A percentile compares a stretch with the other conserved stretches of the same genome.
Conservation (phyloP, 1,140 invertebrate genomes). For the Drosophila tropicalis region DNA sequence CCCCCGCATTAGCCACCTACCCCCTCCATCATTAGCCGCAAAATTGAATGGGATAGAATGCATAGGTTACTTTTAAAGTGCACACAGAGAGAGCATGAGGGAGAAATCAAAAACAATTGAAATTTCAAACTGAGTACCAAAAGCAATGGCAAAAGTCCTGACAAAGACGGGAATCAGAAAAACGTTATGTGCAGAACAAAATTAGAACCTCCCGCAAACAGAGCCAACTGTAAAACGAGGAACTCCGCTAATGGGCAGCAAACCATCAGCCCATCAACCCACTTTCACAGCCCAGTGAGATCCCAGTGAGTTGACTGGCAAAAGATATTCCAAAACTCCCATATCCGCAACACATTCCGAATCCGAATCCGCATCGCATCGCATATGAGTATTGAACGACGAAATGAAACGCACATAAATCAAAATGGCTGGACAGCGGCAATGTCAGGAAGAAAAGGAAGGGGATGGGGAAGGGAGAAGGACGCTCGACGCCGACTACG, state of each 20-base stretch:
- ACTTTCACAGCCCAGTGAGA: constrained; percentile 22
- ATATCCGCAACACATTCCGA: constrained; percentile 80
- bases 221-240: constrained; percentile 5
- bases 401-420: constrained; percentile 83
- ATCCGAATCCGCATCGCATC: constrained; percentile 51
- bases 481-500: constrained; percentile 45
- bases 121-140: constrained; percentile 74
- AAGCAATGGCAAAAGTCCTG: constrained; percentile 59
- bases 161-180: constrained; percentile 76
- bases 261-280: constrained; percentile 34
- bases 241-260: constrained; percentile 70
- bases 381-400: constrained; percentile 83
- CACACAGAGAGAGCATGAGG: constrained; percentile 1
- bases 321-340: constrained; percentile 82
- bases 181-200: constrained; percentile 66
- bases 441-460: neutral
- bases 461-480: constrained; percentile 50
- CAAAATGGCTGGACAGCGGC: constrained; percentile 81
- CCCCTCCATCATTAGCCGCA: constrained; percentile 49
- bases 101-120: constrained; percentile 79
- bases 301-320: constrained; percentile 52
- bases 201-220: constrained; percentile 69
- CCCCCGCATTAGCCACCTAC: constrained; percentile 18
- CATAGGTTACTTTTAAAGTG: constrained; percentile 21
- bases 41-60: constrained; percentile 10